Evolutionary conservation across 2,888 invertebrate genomes (phyloP), one percentile per base, ranked within the genome.

Genomic region (Aromia moschata): DNA sequence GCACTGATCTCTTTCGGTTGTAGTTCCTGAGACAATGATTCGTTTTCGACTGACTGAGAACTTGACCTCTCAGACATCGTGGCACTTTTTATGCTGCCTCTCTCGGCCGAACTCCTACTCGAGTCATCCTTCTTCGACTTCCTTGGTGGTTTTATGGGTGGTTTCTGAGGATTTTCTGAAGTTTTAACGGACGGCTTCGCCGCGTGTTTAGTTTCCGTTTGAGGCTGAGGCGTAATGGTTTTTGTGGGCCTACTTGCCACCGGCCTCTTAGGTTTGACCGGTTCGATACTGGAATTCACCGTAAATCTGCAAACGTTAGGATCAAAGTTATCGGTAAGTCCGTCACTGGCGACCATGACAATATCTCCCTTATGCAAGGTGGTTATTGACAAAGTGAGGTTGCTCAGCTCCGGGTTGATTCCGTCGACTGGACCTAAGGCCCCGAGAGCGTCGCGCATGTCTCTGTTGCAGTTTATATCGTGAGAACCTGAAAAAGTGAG

Each of bases 241-340:
- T 30, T 64, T 18, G 58, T 5, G 7, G 59, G 20, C 37, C 49
- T 53, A 20, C 30, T 61, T 25, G 59, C 62, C 18, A 63, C 56
- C 20, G 79, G 58, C 78, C 81, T 73, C 76, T 79, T 62, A 77
- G 81, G 72, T 78, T 82, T 40, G 73, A 74, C 62, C 77, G 82
- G 31, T 76, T 78, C 45, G 75, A 79, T 40, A 75, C 68, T 70
- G 2, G 71, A 65, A 57, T 77, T 79, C 2, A 86, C 84, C 2
- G 93, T 92, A 74, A 94, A 92, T 80, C 92, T 92, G 18, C 94
- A 94, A 56, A 95, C 94, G 20, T 94, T 94, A 0, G 94, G 94
- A 81, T 95, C 94, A 72, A 94, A 93, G 79, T 95, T 95, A 77
- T 95, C 94, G 3, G 93, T 92, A 25, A 95, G 87, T 4, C 94